phyloP scores from a whole-genome alignment of 2,113 vertebrate genomes.

The Passer domesticus region DNA sequence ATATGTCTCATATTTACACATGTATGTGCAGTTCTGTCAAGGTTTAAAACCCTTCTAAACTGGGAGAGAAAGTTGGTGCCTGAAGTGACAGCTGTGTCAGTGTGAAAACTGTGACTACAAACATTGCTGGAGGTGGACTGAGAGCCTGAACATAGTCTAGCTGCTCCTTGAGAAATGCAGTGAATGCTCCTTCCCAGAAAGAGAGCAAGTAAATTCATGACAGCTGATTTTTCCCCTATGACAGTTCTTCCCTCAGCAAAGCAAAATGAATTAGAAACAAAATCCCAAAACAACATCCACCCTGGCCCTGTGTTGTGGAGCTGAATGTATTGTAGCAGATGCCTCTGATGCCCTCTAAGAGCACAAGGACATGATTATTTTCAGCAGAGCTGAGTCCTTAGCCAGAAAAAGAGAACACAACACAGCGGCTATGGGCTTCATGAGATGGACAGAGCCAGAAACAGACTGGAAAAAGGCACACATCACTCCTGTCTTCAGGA shows the following conservation, averaged over 20 bases:
- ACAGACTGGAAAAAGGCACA: not conserved
- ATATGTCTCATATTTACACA: not conserved
- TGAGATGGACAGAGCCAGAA: not conserved
- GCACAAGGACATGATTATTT: not conserved
- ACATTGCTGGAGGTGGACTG: not conserved
- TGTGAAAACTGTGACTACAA: not conserved
- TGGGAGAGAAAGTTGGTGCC: not conserved
- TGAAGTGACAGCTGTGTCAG: not conserved
- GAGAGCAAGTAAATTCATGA: not conserved
- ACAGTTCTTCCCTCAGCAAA: not conserved
- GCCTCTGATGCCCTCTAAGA: not conserved
- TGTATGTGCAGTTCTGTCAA: not conserved
- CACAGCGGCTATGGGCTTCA: not conserved
- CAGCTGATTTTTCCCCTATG: not conserved
- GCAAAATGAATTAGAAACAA: not conserved
- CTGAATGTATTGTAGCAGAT: not conserved
- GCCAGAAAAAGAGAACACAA: not conserved
- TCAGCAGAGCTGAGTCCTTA: not conserved
- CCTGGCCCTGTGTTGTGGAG: not conserved
- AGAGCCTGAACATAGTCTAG: not conserved
- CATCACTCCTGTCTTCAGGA: accelerated
- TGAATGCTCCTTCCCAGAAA: not conserved
- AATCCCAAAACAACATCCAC: not conserved
- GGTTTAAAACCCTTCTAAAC: not conserved
- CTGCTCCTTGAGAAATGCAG: not conserved